Evolutionary conservation across 1,140 invertebrate genomes (phyloP), one percentile per base, ranked within the genome.

Genomic region (Eumeta japonica): DNA sequence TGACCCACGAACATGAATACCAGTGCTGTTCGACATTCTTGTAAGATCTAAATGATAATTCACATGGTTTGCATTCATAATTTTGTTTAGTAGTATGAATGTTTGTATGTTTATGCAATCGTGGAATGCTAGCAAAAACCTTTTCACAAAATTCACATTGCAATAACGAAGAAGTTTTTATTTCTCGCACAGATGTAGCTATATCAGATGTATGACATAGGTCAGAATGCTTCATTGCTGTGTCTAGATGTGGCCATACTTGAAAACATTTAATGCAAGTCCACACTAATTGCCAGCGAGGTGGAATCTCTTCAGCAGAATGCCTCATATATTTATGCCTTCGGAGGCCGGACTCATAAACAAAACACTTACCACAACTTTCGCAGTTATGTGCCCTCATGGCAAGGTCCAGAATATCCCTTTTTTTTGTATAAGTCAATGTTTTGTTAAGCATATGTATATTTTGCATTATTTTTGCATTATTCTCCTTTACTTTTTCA

Each of bases 141-240:
- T 70, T 72, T 39, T 75, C 65, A 38, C 74, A 76, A 46, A 70
- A 72, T 44, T 75, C 64, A 37, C 71, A 75, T 50, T 71, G 60
- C 12, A 67, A 29, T n/a, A 70, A 32, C 34, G 52, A 58, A 5
- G 55, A 65, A 20, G 62, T 61, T 52, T 68, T 68, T 28, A 70
- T 67, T 48, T 71, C 67, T 33, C 54, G 37, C 4, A 65, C 50
- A 41, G 42, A 49, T 14, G 67, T 52, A 5, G 30, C 19, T 32
- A 54, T 57, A 16, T 61, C 53, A 31, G 40, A 39, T 35, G 57
- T 53, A 27, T 56, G 56, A 38, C 67, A 70, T 36, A 52, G 41
- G 10, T 24, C 51, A 2, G 61, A 51, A 44, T 75, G 72, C 16
- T 53, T 56, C 10, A 60, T 16, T 3, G 66, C 61, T 20, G 62